Percentiles rank a stretch among this genome's conserved stretches.
Conservation (phyloP, 2,113 vertebrate genomes). For the Rostratula benghalensis region DNA sequence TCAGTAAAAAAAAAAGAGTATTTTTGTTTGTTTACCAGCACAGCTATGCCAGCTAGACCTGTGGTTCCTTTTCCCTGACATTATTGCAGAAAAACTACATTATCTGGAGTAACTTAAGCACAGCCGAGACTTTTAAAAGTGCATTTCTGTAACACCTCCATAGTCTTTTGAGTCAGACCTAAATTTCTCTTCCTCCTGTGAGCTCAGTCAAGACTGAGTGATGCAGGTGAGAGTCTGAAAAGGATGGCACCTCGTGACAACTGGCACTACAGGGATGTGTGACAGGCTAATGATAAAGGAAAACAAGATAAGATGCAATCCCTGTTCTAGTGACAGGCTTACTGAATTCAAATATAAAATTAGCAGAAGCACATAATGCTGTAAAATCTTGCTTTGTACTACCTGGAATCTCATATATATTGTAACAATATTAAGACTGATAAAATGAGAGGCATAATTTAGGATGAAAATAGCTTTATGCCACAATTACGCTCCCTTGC, state of each 20-base stretch:
- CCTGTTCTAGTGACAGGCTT: not conserved
- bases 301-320: not conserved
- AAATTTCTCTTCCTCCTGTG: not conserved
- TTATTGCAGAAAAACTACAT: not conserved
- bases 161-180: not conserved
- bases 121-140: not conserved
- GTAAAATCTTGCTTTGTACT: not conserved
- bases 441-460: not conserved
- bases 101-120: not conserved
- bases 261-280: not conserved
- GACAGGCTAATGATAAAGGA: not conserved
- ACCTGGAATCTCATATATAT: not conserved
- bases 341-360: not conserved
- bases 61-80: not conserved
- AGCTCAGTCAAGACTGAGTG: not conserved
- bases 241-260: not conserved
- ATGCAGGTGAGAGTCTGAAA: not conserved
- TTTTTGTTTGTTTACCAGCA: not conserved
- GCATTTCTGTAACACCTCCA: not conserved
- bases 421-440: not conserved
- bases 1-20: not conserved
- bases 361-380: not conserved
- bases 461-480: not conserved
- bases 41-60: not conserved
- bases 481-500: not conserved